Percentiles rank a stretch among this genome's conserved stretches.
Conservation (phyloP, 2,797 vertebrate species). For the Uromys caudimaculatus region DNA sequence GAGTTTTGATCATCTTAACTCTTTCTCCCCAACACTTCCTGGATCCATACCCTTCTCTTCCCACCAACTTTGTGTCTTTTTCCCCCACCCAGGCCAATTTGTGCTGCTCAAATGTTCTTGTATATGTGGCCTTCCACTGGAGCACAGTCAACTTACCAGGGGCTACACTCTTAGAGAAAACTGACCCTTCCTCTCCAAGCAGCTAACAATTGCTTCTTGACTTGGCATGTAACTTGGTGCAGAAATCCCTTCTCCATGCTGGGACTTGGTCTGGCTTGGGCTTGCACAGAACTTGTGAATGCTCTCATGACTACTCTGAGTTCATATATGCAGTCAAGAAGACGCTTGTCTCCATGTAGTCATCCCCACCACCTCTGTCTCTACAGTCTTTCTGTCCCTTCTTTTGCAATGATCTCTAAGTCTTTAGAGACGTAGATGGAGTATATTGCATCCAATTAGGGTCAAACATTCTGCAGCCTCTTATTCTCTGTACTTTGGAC, state of each 20-base stretch:
- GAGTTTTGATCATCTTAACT: not conserved
- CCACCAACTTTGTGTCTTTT: not conserved
- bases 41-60: not conserved
- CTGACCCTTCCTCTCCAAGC: not conserved
- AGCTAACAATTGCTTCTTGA: not conserved
- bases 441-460: not conserved
- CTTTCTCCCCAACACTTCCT: not conserved
- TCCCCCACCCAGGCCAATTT: not conserved
- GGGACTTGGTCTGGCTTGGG: not conserved
- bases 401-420: not conserved
- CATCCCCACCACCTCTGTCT: not conserved
- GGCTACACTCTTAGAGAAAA: not conserved
- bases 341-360: not conserved
- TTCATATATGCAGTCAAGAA: not conserved
- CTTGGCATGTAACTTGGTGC: not conserved
- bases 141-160: not conserved
- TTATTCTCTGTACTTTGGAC: not conserved
- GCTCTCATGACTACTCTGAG: not conserved
- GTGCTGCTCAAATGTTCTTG: not conserved
- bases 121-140: not conserved
- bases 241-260: not conserved
- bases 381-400: not conserved
- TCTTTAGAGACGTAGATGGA: not conserved
- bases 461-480: not conserved
- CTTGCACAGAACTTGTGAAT: not conserved